Evolutionary conservation across 2,888 invertebrate species (phyloP).

Genomic region (Zaprionus obscuricornis): DNA sequence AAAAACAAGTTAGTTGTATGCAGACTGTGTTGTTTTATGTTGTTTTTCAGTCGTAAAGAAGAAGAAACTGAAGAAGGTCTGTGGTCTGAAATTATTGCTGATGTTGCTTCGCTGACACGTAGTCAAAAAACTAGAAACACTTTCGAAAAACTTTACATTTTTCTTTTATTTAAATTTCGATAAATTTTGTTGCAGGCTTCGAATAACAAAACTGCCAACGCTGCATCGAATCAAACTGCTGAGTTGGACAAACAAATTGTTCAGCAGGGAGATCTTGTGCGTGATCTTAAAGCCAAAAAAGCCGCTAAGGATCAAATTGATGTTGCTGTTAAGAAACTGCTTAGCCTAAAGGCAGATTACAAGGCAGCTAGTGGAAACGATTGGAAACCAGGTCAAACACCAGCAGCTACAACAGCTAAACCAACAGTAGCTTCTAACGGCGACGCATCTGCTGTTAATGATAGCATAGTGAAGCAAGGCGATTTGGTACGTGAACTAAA

Average conservation of each 20-base stretch:
- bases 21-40: slow-evolving; percentile 13
- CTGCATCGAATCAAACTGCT: slow-evolving; percentile 32
- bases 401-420: slow-evolving; percentile 32
- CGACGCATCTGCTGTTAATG: slow-evolving; percentile 61
- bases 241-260: slow-evolving; percentile 83
- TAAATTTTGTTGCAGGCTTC: slow-evolving; percentile 32
- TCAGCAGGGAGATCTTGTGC: slow-evolving; percentile 87
- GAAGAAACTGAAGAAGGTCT: slow-evolving; percentile 3
- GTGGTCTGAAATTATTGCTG: neutral
- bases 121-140: slow-evolving; percentile 18
- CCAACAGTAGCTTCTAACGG: slow-evolving; percentile 22
- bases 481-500: slow-evolving; percentile 86
- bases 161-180: slow-evolving; percentile 5
- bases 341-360: slow-evolving; percentile 88
- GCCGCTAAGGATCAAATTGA: slow-evolving; percentile 87
- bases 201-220: slow-evolving; percentile 43
- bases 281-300: slow-evolving; percentile 88
- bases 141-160: slow-evolving; percentile 3
- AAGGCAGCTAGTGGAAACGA: slow-evolving; percentile 87
- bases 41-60: slow-evolving; percentile 13
- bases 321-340: slow-evolving; percentile 84
- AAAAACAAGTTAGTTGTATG: slow-evolving; percentile 55
- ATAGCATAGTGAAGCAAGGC: slow-evolving; percentile 85
- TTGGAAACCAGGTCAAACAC: slow-evolving; percentile 84
- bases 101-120: slow-evolving; percentile 51